Percentiles rank a stretch among this genome's conserved stretches.
These are phyloP conservation scores for Wiebesia pumilae DNA, from an alignment of 1,140 invertebrate genomes.

Conservation along the genomic window DNA sequence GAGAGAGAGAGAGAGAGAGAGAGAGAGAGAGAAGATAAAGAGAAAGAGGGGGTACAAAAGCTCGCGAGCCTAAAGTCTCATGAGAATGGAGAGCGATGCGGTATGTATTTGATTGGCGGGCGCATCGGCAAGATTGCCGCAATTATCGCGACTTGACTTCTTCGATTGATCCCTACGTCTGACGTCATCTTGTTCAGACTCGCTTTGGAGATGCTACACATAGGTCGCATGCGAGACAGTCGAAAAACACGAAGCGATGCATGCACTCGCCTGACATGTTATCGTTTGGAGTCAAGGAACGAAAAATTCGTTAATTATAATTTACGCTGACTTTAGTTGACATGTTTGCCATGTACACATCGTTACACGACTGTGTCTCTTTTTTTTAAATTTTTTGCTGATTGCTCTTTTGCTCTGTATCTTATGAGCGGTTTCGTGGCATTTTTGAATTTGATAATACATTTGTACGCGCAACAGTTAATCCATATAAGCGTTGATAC, in stretches of 20 bases:
- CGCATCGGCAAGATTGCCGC: conserved; percentile 67
- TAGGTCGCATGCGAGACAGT: background rate
- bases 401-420: background rate
- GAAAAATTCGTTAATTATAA: conserved; percentile 6
- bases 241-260: background rate
- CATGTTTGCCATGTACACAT: background rate
- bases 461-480: too few relatives aligned
- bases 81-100: background rate
- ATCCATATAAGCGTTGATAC: too few relatives aligned
- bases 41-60: background rate
- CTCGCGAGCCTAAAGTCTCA: background rate
- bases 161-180: conserved; percentile 69
- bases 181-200: conserved; percentile 56
- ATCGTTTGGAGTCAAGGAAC: background rate
- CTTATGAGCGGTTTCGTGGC: background rate
- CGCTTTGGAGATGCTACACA: background rate
- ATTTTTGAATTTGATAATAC: background rate
- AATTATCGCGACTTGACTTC: conserved; percentile 73
- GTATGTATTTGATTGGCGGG: conserved; percentile 60
- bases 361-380: background rate
- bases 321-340: conserved; percentile 11
- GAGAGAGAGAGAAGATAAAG: background rate
- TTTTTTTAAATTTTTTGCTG: background rate
- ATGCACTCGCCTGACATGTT: background rate
- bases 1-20: too few relatives aligned